phyloP scores from a whole-genome alignment of 1,140 invertebrate genomes.

The Lordiphosa mommai region DNA sequence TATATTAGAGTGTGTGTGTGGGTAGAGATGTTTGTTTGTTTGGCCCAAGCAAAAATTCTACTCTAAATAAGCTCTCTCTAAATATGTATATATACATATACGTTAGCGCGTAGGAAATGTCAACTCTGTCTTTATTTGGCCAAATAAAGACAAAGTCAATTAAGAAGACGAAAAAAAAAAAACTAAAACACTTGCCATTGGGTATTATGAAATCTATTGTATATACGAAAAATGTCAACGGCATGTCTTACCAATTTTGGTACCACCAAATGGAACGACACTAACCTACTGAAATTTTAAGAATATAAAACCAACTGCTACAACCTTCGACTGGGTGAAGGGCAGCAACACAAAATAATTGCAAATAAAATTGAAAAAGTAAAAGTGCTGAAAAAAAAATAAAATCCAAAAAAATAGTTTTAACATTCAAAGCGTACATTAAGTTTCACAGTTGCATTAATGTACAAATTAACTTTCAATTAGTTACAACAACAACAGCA shows the following conservation, averaged over 20 bases:
- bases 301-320: neutral
- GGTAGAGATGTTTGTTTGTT: too few relatives aligned
- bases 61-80: neutral
- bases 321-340: conserved; percentile 35
- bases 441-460: conserved; percentile 46
- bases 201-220: conserved; percentile 5
- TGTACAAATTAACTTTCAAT: conserved; percentile 55
- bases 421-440: conserved; percentile 39
- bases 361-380: conserved; percentile 44
- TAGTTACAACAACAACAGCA: conserved; percentile 35
- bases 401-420: conserved; percentile 22
- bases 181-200: neutral
- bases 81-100: neutral
- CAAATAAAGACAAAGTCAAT: conserved; percentile 30
- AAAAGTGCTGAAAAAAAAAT: conserved; percentile 27
- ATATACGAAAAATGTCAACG: conserved; percentile 28
- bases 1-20: too few relatives aligned
- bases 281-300: conserved; percentile 15
- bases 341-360: conserved; percentile 25
- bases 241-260: conserved; percentile 29
- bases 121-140: conserved; percentile 12
- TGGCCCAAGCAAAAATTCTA: too few relatives aligned
- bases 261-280: conserved; percentile 12
- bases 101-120: conserved; percentile 26
- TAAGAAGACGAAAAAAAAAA: conserved; percentile 11